A percentile compares a stretch with the other conserved stretches of the same genome.
Evolutionary conservation across 2,888 invertebrate genomes (phyloP).

Genomic region (Morpho achilles): DNA sequence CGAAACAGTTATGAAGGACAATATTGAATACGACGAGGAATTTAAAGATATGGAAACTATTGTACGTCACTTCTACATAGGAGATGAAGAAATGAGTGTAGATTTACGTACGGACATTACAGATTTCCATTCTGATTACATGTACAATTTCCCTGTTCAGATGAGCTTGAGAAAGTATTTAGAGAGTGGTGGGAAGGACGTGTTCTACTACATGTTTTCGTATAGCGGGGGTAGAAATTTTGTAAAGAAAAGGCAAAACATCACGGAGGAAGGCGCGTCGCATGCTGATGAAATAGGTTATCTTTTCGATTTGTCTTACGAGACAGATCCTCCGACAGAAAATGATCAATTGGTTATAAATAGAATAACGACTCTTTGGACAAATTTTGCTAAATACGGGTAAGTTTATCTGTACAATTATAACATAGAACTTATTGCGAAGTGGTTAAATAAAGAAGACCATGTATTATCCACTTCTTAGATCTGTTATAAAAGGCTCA

Average conservation of each 20-base stretch:
- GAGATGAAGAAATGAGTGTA: constrained; percentile 20
- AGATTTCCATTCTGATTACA: constrained; percentile 45
- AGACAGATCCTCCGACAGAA: constrained; percentile 24
- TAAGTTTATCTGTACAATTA: constrained; percentile 17
- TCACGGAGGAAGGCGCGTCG: constrained; percentile 40
- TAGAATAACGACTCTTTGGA: constrained; percentile 50
- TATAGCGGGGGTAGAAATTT: constrained; percentile 39
- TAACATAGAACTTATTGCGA: neutral
- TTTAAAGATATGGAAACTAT: constrained; percentile 21
- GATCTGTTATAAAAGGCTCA: no score
- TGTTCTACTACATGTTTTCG: constrained; percentile 47
- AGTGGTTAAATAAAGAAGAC: neutral
- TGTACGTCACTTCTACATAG: constrained; percentile 24
- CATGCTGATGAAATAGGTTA: constrained; percentile 50
- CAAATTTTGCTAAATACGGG: constrained; percentile 52
- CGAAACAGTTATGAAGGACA: constrained; percentile 6
- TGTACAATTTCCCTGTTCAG: constrained; percentile 41
- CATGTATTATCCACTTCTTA: no score
- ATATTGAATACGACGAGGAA: constrained; percentile 17
- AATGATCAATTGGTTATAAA: constrained; percentile 40
- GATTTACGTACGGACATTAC: constrained; percentile 30
- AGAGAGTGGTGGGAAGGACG: constrained; percentile 31
- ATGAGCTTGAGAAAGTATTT: constrained; percentile 40
- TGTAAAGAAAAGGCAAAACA: constrained; percentile 9
- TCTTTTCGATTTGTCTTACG: constrained; percentile 39